A percentile compares a stretch with the other conserved stretches of the same genome.
These are phyloP conservation scores for Enteromius argenteus DNA, from an alignment of 2,797 vertebrate genomes.

Conservation along the genomic window DNA sequence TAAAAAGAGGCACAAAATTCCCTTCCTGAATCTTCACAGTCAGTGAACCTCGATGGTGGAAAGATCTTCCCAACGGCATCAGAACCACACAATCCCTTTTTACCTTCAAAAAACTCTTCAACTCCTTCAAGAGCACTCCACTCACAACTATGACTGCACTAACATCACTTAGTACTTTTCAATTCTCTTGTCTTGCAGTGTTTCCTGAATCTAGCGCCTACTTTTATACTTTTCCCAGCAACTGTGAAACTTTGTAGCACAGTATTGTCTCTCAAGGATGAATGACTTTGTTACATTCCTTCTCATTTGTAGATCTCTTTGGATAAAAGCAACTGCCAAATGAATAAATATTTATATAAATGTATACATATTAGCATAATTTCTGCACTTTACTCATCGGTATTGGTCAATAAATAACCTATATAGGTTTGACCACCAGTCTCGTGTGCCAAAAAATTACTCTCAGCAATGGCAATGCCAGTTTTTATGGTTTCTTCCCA, in stretches of 20 bases:
- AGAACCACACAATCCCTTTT: neutral
- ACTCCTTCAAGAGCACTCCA: neutral
- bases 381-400: neutral
- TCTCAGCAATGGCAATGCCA: neutral
- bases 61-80: constrained; percentile 5
- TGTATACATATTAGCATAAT: neutral
- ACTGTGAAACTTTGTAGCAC: neutral
- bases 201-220: neutral
- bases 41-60: neutral
- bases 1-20: neutral
- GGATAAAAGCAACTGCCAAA: constrained; percentile 9
- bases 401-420: neutral
- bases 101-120: neutral
- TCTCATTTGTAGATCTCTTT: neutral
- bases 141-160: neutral
- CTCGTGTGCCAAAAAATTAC: constrained; percentile 16
- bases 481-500: constrained; percentile 1
- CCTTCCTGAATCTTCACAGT: neutral
- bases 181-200: neutral
- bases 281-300: neutral
- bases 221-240: constrained; percentile 3
- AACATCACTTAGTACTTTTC: neutral
- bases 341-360: neutral
- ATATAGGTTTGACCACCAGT: neutral
- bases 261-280: neutral